These are phyloP conservation scores for Rhagoletis zephyria DNA, from an alignment of 1,140 invertebrate species.

Conservation along the genomic window DNA sequence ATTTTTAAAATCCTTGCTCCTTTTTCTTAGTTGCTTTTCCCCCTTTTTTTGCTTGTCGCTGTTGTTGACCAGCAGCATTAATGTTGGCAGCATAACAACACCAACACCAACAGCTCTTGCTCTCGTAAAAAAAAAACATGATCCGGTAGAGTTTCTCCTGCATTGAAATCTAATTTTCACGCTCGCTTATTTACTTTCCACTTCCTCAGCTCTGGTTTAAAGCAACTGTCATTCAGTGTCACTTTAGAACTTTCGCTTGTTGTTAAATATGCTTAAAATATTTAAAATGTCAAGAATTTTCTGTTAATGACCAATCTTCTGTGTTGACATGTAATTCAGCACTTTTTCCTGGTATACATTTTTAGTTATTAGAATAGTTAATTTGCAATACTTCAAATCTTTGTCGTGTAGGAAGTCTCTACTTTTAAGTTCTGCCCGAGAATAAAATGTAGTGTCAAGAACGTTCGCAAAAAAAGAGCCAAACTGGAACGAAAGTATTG, in stretches of 20 bases:
- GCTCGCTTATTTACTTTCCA: neutral
- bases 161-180: slow-evolving; percentile 30
- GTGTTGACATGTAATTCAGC: neutral
- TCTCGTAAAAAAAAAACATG: neutral
- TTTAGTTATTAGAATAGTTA: too few relatives aligned
- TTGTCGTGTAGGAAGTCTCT: too few relatives aligned
- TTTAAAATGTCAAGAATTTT: neutral
- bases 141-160: neutral
- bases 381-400: too few relatives aligned
- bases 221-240: neutral
- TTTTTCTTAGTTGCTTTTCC: neutral
- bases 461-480: too few relatives aligned
- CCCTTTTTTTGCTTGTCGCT: neutral
- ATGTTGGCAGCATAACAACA: neutral
- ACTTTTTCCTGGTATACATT: neutral
- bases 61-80: neutral
- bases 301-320: neutral
- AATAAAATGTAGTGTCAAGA: too few relatives aligned
- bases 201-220: neutral
- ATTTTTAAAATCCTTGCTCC: neutral
- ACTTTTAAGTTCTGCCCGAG: too few relatives aligned
- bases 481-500: too few relatives aligned
- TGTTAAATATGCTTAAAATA: neutral
- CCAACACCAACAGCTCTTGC: neutral
- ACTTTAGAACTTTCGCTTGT: slow-evolving; percentile 11